Base-by-base conservation (phyloP, 2,888 invertebrate genomes). In the Melolontha melolontha region DNA sequence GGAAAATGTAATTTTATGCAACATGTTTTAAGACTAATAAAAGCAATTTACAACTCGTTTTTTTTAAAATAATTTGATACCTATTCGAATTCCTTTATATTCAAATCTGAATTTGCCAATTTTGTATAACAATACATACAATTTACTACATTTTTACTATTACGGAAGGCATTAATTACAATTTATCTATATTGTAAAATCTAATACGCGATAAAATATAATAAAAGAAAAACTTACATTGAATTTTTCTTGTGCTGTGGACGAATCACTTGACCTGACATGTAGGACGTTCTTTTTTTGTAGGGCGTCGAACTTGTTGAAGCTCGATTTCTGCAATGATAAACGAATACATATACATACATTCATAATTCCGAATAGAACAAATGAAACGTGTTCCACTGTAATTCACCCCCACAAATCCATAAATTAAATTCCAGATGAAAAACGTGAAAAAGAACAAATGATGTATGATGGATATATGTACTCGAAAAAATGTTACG, bases 301-400 rank as follows among this genome's bases (percentile, higher is more conserved):
- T 64, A 91, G 83, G 62, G 90, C 89, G 80, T 92, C 91, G 80
- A 91, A 91, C 84, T 92, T 91, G 80, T 87, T 91, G 81, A 92
- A 92, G 82, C 91, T 91, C 74, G 90, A 90, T 85, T 91, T 91
- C 91, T 92, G 85, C 44, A 86, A 85, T 74, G 72, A 76, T 76
- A 75, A 74, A 49, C 34, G 47, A 64, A 70, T 49, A n/a, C 69
- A 70, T 42, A 62, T 14, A 59, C 27, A 62, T n/a, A 16, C 5
- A 17, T 59, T 40, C 29, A 5, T 71, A 68, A 41, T 57, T 27
- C 22, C 42, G 57, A 1, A 54, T 39, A n/a, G 16, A 12, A 44
- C 44, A 10, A 11, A 44, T 44, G 44, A 14, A 44, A 5, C 12
- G 11, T n/a, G 54, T 34, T 6, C 34, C 34, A 6, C 34, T 34